phyloP scores from a whole-genome alignment of 1,140 invertebrate species.

The Phthorimaea operculella region DNA sequence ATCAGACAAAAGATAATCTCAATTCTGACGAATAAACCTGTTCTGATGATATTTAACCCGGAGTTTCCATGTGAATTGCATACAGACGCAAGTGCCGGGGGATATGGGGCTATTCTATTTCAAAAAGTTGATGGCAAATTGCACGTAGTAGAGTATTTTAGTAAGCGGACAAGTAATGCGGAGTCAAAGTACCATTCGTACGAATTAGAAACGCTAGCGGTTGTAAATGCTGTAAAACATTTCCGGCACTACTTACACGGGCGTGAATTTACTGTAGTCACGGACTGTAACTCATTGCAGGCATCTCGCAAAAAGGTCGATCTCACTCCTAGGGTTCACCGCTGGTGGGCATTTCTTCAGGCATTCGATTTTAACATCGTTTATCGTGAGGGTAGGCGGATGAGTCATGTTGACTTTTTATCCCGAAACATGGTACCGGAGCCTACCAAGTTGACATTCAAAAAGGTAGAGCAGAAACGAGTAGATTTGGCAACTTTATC shows the following conservation, averaged over 20 bases:
- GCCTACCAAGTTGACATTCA: neutral
- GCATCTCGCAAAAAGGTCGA: constrained; percentile 2
- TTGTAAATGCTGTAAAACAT: constrained; percentile 5
- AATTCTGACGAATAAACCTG: neutral
- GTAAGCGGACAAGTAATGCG: neutral
- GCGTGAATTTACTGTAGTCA: neutral
- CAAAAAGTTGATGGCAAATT: constrained; percentile 21
- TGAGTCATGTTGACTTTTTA: constrained; percentile 2
- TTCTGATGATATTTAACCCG: neutral
- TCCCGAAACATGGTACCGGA: neutral
- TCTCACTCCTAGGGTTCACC: neutral
- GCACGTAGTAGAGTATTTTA: constrained; percentile 13
- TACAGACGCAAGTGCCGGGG: constrained; percentile 1
- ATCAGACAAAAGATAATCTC: constrained; percentile 1
- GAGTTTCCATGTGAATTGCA: neutral
- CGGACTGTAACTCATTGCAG: constrained; percentile 7
- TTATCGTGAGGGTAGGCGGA: neutral
- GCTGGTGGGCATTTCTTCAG: constrained; percentile 5
- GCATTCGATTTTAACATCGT: constrained; percentile 7
- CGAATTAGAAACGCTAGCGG: constrained; percentile 5
- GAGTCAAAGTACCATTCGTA: constrained; percentile 1
- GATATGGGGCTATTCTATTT: constrained; percentile 4
- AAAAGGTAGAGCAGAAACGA: too few species aligned
- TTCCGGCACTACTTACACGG: constrained; percentile 4
- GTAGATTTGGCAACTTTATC: too few species aligned